phyloP scores from a whole-genome alignment of 37 sponge, comb jelly and placozoan species.

The Chondrilla cf. caribensis region DNA sequence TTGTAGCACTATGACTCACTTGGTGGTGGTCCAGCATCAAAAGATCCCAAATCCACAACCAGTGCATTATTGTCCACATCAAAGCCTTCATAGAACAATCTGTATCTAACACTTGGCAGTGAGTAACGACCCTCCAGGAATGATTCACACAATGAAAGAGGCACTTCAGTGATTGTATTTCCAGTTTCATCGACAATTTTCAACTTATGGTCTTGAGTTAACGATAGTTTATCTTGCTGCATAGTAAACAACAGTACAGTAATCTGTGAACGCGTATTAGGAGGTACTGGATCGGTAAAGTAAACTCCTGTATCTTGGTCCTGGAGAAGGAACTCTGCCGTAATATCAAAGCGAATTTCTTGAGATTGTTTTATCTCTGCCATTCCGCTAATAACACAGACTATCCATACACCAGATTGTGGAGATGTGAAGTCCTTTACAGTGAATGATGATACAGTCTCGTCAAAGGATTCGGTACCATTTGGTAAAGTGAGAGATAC shows the following conservation, averaged over 20 bases:
- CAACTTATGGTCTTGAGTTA: neutral
- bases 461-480: neutral
- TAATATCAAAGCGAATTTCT: neutral
- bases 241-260: neutral
- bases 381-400: neutral
- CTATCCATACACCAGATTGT: neutral
- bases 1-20: no score
- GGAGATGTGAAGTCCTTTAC: neutral
- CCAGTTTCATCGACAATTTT: neutral
- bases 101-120: neutral
- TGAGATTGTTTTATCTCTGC: constrained; percentile 11
- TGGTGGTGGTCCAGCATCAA: neutral
- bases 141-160: neutral
- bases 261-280: neutral
- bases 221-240: neutral
- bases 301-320: neutral
- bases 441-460: neutral
- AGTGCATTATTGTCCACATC: neutral
- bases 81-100: constrained; percentile 9
- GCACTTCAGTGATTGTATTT: neutral
- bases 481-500: neutral
- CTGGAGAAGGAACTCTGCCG: neutral
- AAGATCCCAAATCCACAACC: neutral
- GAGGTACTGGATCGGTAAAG: neutral
- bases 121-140: constrained; percentile 8